A percentile compares a stretch with the other conserved stretches of the same genome.
Evolutionary conservation across 2,888 invertebrate genomes (phyloP).

Genomic region (Scotopteryx bipunctaria): DNA sequence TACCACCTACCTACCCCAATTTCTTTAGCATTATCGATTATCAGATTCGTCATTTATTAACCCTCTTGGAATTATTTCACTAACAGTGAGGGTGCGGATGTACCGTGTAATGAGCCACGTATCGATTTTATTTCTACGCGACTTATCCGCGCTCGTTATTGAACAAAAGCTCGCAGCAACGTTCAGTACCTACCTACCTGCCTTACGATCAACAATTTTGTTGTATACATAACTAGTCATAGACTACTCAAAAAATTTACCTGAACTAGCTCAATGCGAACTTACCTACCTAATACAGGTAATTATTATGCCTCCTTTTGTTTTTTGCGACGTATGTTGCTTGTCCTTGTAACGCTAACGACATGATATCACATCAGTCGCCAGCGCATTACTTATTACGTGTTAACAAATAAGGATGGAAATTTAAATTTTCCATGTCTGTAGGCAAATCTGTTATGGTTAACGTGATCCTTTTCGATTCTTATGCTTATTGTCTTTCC

Average conservation of each 20-base stretch:
- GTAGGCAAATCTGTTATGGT: slow-evolving; percentile 8
- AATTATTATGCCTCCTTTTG: too few relatives aligned
- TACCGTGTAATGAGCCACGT: not conserved
- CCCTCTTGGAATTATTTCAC: not conserved
- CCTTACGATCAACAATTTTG: too few relatives aligned
- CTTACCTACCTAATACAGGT: too few relatives aligned
- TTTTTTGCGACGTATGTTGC: not conserved
- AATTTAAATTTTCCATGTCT: slow-evolving; percentile 19
- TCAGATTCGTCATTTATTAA: not conserved
- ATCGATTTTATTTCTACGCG: not conserved
- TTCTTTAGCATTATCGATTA: not conserved
- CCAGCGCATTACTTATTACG: slow-evolving; percentile 17
- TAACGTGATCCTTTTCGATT: not conserved
- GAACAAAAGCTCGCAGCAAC: not conserved
- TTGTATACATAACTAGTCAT: too few relatives aligned
- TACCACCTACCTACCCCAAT: too few relatives aligned
- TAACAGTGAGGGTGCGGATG: not conserved
- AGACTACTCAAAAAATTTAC: too few relatives aligned
- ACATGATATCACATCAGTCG: slow-evolving; percentile 15
- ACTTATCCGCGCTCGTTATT: slow-evolving; percentile 1
- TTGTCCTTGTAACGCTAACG: slow-evolving; percentile 15
- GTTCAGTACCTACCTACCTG: too few relatives aligned
- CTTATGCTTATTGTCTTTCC: not conserved
- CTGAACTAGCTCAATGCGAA: too few relatives aligned
- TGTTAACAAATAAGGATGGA: slow-evolving; percentile 21